Evolutionary conservation across 1,140 invertebrate genomes (phyloP).

Genomic region (Trichogramma pretiosum): DNA sequence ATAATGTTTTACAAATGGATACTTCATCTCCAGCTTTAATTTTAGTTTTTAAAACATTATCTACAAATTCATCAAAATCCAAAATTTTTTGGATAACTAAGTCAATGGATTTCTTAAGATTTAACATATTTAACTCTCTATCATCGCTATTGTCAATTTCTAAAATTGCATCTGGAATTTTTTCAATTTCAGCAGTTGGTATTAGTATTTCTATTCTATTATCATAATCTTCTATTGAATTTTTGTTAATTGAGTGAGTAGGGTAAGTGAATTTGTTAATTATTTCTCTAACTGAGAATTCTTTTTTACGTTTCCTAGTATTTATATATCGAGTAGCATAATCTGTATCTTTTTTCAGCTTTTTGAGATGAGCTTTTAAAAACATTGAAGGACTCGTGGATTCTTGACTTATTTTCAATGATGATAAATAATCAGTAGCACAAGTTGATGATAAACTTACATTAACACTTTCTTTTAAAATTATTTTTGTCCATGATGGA

Average conservation of each 20-base stretch:
- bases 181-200: conserved; percentile 1
- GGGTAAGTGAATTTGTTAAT: conserved; percentile 2
- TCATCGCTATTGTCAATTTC: neutral
- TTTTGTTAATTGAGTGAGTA: neutral
- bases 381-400: conserved; percentile 1
- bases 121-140: conserved; percentile 5
- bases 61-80: conserved; percentile 11
- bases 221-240: neutral
- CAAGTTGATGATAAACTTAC: conserved; percentile 2
- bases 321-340: conserved; percentile 1
- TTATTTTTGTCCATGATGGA: conserved; percentile 16
- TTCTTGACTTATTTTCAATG: neutral
- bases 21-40: conserved; percentile 7
- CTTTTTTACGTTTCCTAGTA: neutral
- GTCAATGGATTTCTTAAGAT: conserved; percentile 7
- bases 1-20: conserved; percentile 4
- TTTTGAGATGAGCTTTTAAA: conserved; percentile 1
- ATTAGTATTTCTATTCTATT: conserved; percentile 3
- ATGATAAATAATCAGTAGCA: conserved; percentile 3
- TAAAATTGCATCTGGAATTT: neutral
- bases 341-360: neutral
- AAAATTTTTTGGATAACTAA: conserved; percentile 1
- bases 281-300: conserved; percentile 1
- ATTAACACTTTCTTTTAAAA: conserved; percentile 2
- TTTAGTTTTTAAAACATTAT: neutral